Evolutionary conservation across 2,113 vertebrate genomes (phyloP), one percentile per base, ranked within the genome.

Genomic region (Sturnus vulgaris): DNA sequence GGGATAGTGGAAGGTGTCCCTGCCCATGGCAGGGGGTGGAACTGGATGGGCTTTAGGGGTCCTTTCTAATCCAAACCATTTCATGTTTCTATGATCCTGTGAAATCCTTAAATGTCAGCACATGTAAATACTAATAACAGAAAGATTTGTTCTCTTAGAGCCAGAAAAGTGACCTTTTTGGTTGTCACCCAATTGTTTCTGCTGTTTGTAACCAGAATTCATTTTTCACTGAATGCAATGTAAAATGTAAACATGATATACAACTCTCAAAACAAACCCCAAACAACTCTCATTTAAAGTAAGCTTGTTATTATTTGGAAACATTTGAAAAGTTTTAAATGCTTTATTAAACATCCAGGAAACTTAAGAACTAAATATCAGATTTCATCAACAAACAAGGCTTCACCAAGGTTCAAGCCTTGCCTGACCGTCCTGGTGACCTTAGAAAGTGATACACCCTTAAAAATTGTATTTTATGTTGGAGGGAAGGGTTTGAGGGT

Each of bases 1-100:
- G 44, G 22, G 14, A 0, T 0, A 10, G 37, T 44, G 46, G 14
- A 22, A 69, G 27, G 1, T 69, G 63, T 27, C 46, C 27, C 33
- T 77, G 33, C 9, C 25, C 15, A 33, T 22, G 37, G 17, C 37
- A 86, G 37, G 5, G 4, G 11, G 5, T 31, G 30, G 30, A 2
- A 4, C 30, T 53, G 47, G 47, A 23, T 44, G 72, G 18, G 14
- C 1, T 52, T 60, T 37, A 4, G 2, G 2, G 9, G 7, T 27
- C 27, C 14, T 16, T 60, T 52, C 33, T 39, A 39, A 22, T 18
- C 11, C 37, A 37, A 77, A 39, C 6, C 8, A 5, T 52, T 12
- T 55, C 33, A 37, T 27, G 20, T 10, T 59, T 49, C 20, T 7
- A 17, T 42, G 31, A 37, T 44, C 22, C 27, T 33, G 12, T 69